phyloP scores from a whole-genome alignment of 2,113 vertebrate species.

The Pseudorasbora parva region DNA sequence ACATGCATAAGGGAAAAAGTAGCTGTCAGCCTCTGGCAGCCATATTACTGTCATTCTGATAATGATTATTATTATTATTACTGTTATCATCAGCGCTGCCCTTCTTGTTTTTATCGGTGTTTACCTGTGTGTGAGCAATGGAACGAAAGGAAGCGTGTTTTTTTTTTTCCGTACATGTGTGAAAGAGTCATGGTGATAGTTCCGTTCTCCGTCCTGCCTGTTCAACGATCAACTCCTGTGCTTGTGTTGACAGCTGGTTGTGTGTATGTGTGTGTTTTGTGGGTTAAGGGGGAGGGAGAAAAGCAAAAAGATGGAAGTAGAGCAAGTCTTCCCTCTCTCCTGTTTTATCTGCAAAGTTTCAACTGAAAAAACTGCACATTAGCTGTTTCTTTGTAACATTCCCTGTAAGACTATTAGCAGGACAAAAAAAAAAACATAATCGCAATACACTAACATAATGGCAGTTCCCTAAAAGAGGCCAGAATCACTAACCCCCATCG shows the following conservation, averaged over 20 bases:
- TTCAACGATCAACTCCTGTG: constrained; percentile 51
- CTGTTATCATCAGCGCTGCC: constrained; percentile 64
- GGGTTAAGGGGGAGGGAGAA: background rate
- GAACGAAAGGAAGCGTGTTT: constrained; percentile 7
- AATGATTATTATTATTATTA: constrained; percentile 66
- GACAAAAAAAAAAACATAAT: constrained; percentile 14
- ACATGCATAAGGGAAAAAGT: constrained; percentile 75
- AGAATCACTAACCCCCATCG: constrained; percentile 21
- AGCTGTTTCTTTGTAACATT: constrained; percentile 41
- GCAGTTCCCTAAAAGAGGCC: constrained; percentile 37
- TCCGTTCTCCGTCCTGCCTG: constrained; percentile 62
- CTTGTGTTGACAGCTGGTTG: constrained; percentile 59
- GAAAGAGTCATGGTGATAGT: constrained; percentile 60
- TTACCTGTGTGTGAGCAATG: constrained; percentile 64
- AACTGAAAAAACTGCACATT: constrained; percentile 33
- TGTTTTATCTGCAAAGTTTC: constrained; percentile 28
- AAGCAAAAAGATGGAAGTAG: background rate
- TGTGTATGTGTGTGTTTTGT: constrained; percentile 23
- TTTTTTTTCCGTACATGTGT: constrained; percentile 9
- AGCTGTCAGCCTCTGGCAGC: constrained; percentile 63
- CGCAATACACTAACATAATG: constrained; percentile 48
- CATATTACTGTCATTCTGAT: constrained; percentile 71
- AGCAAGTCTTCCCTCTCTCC: constrained; percentile 8
- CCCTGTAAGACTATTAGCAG: constrained; percentile 26
- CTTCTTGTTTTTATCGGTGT: constrained; percentile 74